A percentile compares a stretch with the other conserved stretches of the same genome.
Conservation (phyloP, 1,140 invertebrate species). For the Zaprionus vittiger region DNA sequence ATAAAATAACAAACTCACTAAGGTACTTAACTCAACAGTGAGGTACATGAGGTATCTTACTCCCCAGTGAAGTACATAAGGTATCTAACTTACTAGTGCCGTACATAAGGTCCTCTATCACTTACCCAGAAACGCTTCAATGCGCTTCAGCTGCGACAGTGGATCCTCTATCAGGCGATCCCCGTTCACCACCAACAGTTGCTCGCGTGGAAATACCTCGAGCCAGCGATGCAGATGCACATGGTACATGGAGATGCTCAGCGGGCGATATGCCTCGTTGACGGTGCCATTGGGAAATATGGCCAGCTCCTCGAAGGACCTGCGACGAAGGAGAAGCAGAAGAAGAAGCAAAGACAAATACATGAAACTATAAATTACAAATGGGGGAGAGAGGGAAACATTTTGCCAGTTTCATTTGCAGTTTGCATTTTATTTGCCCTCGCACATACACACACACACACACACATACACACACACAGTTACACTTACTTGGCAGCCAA, state of each 20-base stretch:
- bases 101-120: background rate
- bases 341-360: conserved; percentile 25
- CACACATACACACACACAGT: no score
- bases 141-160: conserved; percentile 93
- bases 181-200: conserved; percentile 97
- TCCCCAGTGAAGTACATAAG: no score
- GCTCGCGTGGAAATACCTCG: conserved; percentile 94
- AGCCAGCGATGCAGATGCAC: conserved; percentile 93
- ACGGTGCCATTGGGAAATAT: conserved; percentile 92
- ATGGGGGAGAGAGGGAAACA: conserved; percentile 1
- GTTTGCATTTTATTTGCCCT: conserved; percentile 67
- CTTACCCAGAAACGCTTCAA: conserved; percentile 93
- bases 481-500: conserved; percentile 78
- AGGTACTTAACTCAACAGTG: no score
- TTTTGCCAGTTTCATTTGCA: conserved; percentile 53
- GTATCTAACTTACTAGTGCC: no score
- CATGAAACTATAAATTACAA: conserved; percentile 32
- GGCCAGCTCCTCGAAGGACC: conserved; percentile 92
- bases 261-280: conserved; percentile 91
- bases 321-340: conserved; percentile 86
- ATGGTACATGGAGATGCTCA: conserved; percentile 94
- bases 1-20: no score
- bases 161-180: conserved; percentile 98
- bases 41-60: no score
- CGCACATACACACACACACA: conserved; percentile 22